These are phyloP conservation scores for Pseudolaguvia tuberculata DNA, from an alignment of 2,113 vertebrate genomes.

Conservation along the genomic window DNA sequence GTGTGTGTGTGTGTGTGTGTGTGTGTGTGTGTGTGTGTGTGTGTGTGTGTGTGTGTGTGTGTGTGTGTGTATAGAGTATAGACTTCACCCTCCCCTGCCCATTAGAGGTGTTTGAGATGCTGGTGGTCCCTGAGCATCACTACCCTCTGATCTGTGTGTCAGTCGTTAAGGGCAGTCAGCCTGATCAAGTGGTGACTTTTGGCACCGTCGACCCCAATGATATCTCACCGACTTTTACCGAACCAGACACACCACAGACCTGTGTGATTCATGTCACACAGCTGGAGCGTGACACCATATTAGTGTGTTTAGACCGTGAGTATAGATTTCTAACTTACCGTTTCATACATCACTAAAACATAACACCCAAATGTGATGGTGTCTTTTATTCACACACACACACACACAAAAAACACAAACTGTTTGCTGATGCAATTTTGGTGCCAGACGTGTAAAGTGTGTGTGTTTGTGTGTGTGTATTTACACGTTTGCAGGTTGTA, in stretches of 20 bases:
- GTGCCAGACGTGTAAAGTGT: neutral
- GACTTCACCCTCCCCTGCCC: conserved; percentile 95
- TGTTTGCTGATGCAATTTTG: neutral
- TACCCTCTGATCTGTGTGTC: conserved; percentile 94
- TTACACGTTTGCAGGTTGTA: conserved; percentile 74
- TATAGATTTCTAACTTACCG: conserved; percentile 35
- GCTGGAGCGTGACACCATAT: conserved; percentile 93
- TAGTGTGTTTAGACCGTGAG: conserved; percentile 96
- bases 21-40: conserved; percentile 11
- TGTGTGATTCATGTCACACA: conserved; percentile 94
- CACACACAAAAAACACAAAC: neutral
- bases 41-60: conserved; percentile 24
- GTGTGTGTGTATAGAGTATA: conserved; percentile 74
- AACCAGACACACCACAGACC: conserved; percentile 92
- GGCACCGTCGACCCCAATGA: conserved; percentile 95
- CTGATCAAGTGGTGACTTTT: conserved; percentile 92
- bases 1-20: too few relatives aligned
- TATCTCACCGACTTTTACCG: conserved; percentile 91
- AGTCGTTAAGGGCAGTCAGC: conserved; percentile 88
- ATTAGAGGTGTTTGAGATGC: conserved; percentile 92
- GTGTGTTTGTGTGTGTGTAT: neutral
- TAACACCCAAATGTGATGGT: neutral
- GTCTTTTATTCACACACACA: neutral
- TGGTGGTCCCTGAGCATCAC: conserved; percentile 92
- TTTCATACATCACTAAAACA: neutral